Evolutionary conservation across 37 sponge, comb jelly and placozoan species (phyloP), one percentile per base, ranked within the genome.

Genomic region (Oopsacas minuta): DNA sequence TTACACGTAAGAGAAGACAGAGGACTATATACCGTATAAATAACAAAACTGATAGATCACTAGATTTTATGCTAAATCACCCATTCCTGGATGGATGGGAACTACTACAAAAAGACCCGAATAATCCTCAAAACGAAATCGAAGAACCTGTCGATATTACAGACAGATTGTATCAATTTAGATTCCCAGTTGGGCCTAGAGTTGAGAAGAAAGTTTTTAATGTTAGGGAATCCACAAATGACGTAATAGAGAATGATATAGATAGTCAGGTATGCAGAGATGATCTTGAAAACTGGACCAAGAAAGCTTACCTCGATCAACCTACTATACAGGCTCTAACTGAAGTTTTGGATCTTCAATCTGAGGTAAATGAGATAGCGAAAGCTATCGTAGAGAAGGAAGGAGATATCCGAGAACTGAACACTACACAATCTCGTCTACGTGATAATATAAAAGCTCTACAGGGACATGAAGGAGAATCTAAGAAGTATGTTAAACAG

Each of bases 131-230:
- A 17, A 53, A 87, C 23, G 95, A 94, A 81, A 86, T 85, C 36
- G 92, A 91, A 49, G 93, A 94, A 46, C 95, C 95, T 20, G 95
- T 94, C n/a, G 95, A 94, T 38, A 94, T 94, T 36, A 94, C 92
- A 32, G 95, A 94, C 42, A 51, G 91, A 10, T 85, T 92, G 42
- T 94, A 94, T 53, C 95, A 92, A 88, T 94, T 94, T 52, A 82
- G 95, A 8, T 94, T 94, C 61, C 51, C 35, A 3, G 91, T 94
- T 0, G 86, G 38, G 22, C 75, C 92, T 0, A 89, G 81, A 17
- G 86, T 36, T 36, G 93, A 94, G 82, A 94, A 94, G 86, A 90
- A 90, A 61, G 83, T 81, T 23, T 94, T 92, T 85, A 35, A 36
- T 46, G 89, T 92, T 5, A 38, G 82, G 1, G 95, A 91, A 52